Conservation (phyloP, 2,888 invertebrate genomes). For the Ommatoiulus sabulosus region DNA sequence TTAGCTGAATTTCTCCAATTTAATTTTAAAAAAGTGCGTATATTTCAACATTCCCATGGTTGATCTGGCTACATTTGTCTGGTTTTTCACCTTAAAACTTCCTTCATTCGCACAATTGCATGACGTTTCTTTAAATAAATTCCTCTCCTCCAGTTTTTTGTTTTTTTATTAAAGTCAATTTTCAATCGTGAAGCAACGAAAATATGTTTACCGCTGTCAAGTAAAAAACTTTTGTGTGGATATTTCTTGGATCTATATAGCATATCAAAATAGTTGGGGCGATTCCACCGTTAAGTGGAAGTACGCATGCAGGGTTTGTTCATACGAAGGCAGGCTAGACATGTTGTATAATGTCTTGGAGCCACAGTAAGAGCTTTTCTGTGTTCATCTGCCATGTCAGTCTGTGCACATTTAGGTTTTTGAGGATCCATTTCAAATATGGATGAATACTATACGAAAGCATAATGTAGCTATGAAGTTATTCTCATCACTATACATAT, state of each 20-base stretch:
- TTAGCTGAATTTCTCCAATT: too few relatives aligned
- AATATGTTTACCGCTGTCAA: slow-evolving; percentile 26
- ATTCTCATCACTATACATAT: background rate
- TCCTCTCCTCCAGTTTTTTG: too few relatives aligned
- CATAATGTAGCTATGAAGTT: background rate
- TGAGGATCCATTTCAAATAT: slow-evolving; percentile 38
- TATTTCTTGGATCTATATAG: background rate
- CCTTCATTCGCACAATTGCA: too few relatives aligned
- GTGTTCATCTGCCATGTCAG: slow-evolving; percentile 44
- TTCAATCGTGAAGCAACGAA: slow-evolving; percentile 12
- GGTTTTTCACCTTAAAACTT: too few relatives aligned
- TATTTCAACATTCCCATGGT: too few relatives aligned
- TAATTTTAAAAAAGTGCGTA: too few relatives aligned
- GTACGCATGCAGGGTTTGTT: background rate
- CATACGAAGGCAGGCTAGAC: slow-evolving; percentile 23
- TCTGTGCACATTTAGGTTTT: slow-evolving; percentile 29
- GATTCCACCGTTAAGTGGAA: background rate
- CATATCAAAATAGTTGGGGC: background rate
- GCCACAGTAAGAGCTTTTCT: slow-evolving; percentile 37
- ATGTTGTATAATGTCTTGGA: slow-evolving; percentile 17
- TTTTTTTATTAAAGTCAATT: background rate
- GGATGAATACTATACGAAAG: background rate
- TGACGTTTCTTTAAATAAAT: background rate
- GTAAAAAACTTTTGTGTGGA: background rate
- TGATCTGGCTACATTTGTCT: too few relatives aligned